phyloP scores from a whole-genome alignment of 2,888 invertebrate species.

The Branchellion lobata region DNA sequence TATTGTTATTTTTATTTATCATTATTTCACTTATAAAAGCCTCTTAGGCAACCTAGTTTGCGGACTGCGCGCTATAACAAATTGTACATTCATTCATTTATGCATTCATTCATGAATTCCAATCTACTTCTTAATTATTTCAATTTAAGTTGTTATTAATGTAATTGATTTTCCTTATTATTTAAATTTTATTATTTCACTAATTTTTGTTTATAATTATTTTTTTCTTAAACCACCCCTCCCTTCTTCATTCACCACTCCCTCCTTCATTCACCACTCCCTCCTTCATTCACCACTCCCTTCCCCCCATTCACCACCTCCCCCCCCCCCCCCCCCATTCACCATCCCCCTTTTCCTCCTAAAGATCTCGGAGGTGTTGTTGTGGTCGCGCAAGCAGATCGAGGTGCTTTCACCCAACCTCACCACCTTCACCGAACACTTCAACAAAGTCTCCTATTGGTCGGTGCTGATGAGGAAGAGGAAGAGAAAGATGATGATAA shows the following conservation, averaged over 20 bases:
- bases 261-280: too few relatives aligned
- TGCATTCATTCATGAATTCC: too few relatives aligned
- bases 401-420: constrained; percentile 95
- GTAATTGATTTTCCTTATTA: background rate
- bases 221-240: background rate
- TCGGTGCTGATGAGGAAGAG: constrained; percentile 57
- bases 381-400: constrained; percentile 96
- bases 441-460: constrained; percentile 99
- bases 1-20: too few relatives aligned
- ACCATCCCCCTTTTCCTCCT: background rate
- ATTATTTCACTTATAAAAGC: too few relatives aligned
- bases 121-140: too few relatives aligned
- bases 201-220: background rate
- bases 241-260: background rate
- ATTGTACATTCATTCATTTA: too few relatives aligned
- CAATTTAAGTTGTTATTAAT: background rate
- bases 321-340: too few relatives aligned
- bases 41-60: too few relatives aligned
- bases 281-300: too few relatives aligned
- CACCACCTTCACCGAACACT: constrained; percentile 94
- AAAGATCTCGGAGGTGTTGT: constrained; percentile 85
- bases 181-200: background rate
- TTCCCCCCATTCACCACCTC: too few relatives aligned
- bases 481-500: constrained; percentile 23
- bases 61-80: too few relatives aligned